Evolutionary conservation across 2,888 invertebrate species (phyloP).

Genomic region (Philaethria dido): DNA sequence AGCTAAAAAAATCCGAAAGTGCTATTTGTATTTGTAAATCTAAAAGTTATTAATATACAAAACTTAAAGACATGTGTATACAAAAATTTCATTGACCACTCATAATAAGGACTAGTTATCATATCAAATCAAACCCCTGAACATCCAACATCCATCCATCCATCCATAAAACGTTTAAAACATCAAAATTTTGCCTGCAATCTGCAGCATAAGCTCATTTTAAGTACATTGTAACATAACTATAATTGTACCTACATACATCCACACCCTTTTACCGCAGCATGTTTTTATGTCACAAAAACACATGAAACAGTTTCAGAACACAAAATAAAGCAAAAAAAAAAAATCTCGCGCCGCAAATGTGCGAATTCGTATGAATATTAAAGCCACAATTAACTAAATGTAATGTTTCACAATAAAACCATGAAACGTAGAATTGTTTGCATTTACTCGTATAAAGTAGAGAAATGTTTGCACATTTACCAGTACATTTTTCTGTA

Average conservation of each 20-base stretch:
- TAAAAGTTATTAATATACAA: no score
- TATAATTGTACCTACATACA: not conserved
- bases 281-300: constrained; percentile 5
- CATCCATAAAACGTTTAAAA: not conserved
- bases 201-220: not conserved
- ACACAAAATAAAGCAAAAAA: constrained; percentile 3
- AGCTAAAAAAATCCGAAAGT: no score
- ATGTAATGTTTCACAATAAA: constrained; percentile 19
- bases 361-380: constrained; percentile 5
- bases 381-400: constrained; percentile 22
- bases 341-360: not conserved
- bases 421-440: constrained; percentile 9
- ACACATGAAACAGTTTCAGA: constrained; percentile 1
- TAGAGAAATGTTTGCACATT: constrained; percentile 18
- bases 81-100: no score
- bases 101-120: not conserved
- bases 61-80: no score
- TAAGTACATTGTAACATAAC: not conserved
- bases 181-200: not conserved
- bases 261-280: constrained; percentile 4
- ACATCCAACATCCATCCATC: no score
- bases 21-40: no score
- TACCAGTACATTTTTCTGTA: constrained; percentile 20
- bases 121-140: not conserved
- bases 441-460: constrained; percentile 21